Conservation (phyloP, 1,140 invertebrate genomes). For the Aphaenogaster floridana region DNA sequence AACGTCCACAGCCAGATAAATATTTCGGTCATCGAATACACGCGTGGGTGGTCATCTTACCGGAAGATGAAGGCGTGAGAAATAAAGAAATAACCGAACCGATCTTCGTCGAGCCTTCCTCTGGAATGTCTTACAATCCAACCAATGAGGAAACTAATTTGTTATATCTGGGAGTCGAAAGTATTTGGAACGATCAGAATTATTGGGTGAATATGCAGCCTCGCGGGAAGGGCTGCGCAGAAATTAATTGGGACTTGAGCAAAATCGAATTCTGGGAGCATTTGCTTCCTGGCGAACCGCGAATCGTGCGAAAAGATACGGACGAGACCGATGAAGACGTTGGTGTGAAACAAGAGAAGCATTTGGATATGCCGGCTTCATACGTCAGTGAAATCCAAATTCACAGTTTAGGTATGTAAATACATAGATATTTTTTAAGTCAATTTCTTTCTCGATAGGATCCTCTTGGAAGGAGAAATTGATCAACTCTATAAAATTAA, state of each 20-base stretch:
- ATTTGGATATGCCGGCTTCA: conserved; percentile 93
- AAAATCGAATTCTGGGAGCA: conserved; percentile 90
- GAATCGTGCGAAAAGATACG: conserved; percentile 80
- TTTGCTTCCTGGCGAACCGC: conserved; percentile 90
- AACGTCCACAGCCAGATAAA: conserved; percentile 90
- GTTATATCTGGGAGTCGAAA: conserved; percentile 93
- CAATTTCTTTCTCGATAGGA: neutral
- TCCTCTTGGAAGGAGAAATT: neutral
- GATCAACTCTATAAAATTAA: neutral
- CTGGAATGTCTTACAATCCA: conserved; percentile 86
- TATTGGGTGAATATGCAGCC: conserved; percentile 94
- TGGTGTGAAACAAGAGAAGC: conserved; percentile 88
- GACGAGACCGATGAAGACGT: conserved; percentile 79
- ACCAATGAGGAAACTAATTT: conserved; percentile 87
- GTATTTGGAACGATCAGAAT: conserved; percentile 95
- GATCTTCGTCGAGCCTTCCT: conserved; percentile 94
- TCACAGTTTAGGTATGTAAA: conserved; percentile 87
- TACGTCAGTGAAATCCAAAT: conserved; percentile 93
- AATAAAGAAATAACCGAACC: conserved; percentile 88
- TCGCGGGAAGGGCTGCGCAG: conserved; percentile 83
- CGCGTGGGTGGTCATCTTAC: conserved; percentile 93
- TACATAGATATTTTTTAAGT: neutral
- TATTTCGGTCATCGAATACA: conserved; percentile 93
- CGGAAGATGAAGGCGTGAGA: conserved; percentile 78
- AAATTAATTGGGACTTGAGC: conserved; percentile 88